These are phyloP conservation scores for Melanotaenia trifasciata DNA, from an alignment of 2,797 vertebrate genomes.

Conservation along the genomic window DNA sequence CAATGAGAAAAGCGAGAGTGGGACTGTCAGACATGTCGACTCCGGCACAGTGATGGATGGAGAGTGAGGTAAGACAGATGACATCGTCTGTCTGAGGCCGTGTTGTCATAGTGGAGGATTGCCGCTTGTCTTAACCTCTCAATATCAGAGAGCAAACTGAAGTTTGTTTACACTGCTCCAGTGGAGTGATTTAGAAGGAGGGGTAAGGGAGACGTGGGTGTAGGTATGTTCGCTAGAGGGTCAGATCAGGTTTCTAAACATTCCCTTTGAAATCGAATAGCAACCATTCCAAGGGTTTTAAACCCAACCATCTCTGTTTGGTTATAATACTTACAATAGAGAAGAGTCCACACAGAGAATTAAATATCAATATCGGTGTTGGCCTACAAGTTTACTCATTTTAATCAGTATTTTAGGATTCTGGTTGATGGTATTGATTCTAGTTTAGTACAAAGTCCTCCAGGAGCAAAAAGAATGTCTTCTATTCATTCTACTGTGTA, in stretches of 20 bases:
- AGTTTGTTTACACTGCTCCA: conserved; percentile 85
- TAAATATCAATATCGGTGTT: conserved; percentile 8
- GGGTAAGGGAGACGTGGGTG: conserved; percentile 69
- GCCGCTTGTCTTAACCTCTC: conserved; percentile 80
- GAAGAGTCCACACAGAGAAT: conserved; percentile 50
- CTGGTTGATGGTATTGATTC: too few relatives aligned
- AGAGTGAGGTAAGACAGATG: conserved; percentile 85
- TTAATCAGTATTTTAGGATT: too few relatives aligned
- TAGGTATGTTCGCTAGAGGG: conserved; percentile 70
- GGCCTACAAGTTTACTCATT: not conserved
- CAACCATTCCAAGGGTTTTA: conserved; percentile 61
- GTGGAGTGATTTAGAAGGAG: conserved; percentile 82
- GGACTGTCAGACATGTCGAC: conserved; percentile 86
- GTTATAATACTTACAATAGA: conserved; percentile 34
- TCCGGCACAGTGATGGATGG: conserved; percentile 86
- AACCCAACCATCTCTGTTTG: conserved; percentile 55
- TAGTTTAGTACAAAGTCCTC: too few relatives aligned
- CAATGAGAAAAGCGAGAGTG: conserved; percentile 81
- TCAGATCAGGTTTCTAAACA: conserved; percentile 83
- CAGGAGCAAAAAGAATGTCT: too few relatives aligned
- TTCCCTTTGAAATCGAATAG: conserved; percentile 81
- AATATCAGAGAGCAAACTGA: conserved; percentile 85
- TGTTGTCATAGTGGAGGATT: conserved; percentile 80
- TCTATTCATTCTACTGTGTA: not conserved
- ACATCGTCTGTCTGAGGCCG: conserved; percentile 82